A percentile compares a stretch with the other conserved stretches of the same genome.
phyloP scores from a whole-genome alignment of 2,888 invertebrate genomes.

The Leucoptera coffeella region DNA sequence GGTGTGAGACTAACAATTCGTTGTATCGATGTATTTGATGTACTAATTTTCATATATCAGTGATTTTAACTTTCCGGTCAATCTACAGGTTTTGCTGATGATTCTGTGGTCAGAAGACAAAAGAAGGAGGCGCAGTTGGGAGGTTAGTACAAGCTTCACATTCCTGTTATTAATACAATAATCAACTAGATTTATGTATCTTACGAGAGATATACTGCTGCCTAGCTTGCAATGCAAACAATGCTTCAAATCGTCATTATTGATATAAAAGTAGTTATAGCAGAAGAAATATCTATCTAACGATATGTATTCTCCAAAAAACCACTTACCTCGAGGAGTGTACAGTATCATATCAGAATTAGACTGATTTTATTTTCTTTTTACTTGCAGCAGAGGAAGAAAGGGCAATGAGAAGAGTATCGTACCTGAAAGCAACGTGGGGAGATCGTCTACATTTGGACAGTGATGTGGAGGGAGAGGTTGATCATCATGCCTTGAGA shows the following conservation, averaged over 20 bases:
- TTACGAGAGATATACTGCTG: too few species aligned
- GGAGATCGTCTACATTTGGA: slow-evolving; percentile 70
- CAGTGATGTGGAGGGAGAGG: slow-evolving; percentile 56
- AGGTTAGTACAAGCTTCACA: slow-evolving; percentile 18
- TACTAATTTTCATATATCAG: slow-evolving; percentile 12
- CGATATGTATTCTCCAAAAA: too few species aligned
- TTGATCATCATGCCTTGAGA: slow-evolving; percentile 56
- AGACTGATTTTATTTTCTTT: slow-evolving; percentile 7
- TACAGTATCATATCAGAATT: too few species aligned
- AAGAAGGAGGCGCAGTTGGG: slow-evolving; percentile 49
- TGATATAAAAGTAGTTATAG: too few species aligned
- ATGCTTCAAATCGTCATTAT: too few species aligned
- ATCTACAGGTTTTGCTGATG: slow-evolving; percentile 43
- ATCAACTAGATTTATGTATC: too few species aligned
- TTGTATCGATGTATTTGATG: slow-evolving; percentile 17
- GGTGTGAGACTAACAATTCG: slow-evolving; percentile 29
- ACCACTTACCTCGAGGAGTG: too few species aligned
- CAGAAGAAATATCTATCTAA: too few species aligned
- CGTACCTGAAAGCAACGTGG: slow-evolving; percentile 92
- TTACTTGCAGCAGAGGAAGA: slow-evolving; percentile 68
- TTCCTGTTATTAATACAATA: too few species aligned
- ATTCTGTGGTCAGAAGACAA: slow-evolving; percentile 44
- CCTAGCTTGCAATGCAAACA: too few species aligned
- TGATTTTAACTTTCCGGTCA: not conserved
- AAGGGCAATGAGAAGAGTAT: slow-evolving; percentile 79